Base-by-base conservation (phyloP, 1,140 invertebrate species). In the Pachyrhynchus sulphureomaculatus region DNA sequence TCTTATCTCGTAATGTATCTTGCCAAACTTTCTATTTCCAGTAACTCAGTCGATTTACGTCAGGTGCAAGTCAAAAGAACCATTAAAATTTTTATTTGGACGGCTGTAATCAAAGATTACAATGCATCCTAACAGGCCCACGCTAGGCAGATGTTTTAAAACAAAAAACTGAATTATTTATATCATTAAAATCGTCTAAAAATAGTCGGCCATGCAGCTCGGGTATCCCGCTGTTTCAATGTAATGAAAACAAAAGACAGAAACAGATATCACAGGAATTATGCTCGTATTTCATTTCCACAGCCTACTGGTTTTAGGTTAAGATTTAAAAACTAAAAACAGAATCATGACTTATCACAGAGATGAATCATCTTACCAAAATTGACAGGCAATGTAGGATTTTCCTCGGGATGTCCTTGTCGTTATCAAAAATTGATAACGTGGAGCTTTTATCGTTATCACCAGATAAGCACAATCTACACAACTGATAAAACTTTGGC, bases 401-500 rank as follows among this genome's bases (percentile, higher is more conserved):
- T 72, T 78, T 78, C 57, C 67, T 68, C 39, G 72, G 72, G 64
- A 76, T 71, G 65, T 75, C 70, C 60, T 71, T 71, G 36, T 72
- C 68, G 55, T 73, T 69, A 63, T 70, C 70, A 55, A 72, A 72
- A 44, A 73, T 66, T 54, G 67, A 68, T 63, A 68, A 64, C 63
- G 52, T 60, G 51, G 57, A 53, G 41, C 52, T 65, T 41, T 65
- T 17, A 34, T 20, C 21, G 23, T 36, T 71, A 68, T 70, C 68
- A 56, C 53, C 58, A 49, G 77, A 75, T 72, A 78, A 76, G 76
- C 83, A 84, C 82, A 84, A 81, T 78, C 82, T 80, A 80, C 82
- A 84, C 78, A 84, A 79, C 77, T 81, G 82, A 81, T 84, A 81
- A 79, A 82, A 83, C 80, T 83, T 83, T 79, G 81, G 81, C 80